A percentile compares a stretch with the other conserved stretches of the same genome.
Conservation (phyloP, 2,797 vertebrate genomes). For the Dendrocincla fuliginosa region DNA sequence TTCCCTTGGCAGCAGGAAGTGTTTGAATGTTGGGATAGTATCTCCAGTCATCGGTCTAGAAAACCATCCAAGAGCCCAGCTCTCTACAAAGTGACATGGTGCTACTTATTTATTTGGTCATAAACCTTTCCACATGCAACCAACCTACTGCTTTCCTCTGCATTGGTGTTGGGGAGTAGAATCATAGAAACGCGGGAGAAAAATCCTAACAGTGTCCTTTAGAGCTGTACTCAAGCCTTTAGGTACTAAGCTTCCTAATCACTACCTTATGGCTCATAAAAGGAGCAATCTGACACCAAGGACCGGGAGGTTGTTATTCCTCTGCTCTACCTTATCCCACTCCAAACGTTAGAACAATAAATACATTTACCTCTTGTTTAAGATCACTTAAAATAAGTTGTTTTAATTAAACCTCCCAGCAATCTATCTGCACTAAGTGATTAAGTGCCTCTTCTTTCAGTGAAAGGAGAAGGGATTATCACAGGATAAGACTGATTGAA, state of each 20-base stretch:
- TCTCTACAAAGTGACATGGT: not conserved
- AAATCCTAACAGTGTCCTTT: not conserved
- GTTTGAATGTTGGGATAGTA: not conserved
- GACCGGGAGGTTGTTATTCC: conserved; percentile 47
- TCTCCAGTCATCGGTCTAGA: not conserved
- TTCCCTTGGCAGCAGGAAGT: not conserved
- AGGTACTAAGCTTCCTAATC: conserved; percentile 57
- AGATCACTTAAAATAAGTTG: conserved; percentile 61
- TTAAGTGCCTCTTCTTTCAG: conserved; percentile 52
- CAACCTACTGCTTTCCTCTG: not conserved
- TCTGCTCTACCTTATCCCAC: conserved; percentile 10
- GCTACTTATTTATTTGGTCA: not conserved
- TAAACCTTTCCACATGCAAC: not conserved
- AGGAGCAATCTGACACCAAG: conserved; percentile 47
- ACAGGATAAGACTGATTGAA: not conserved
- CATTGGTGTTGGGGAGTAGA: not conserved
- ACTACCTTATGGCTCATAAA: conserved; percentile 70
- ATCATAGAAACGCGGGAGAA: not conserved
- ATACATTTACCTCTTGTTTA: conserved; percentile 63
- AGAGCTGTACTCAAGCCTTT: conserved; percentile 6
- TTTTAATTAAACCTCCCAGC: conserved; percentile 56
- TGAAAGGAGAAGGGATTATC: conserved; percentile 38
- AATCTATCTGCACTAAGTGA: conserved; percentile 57
- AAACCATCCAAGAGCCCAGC: not conserved
- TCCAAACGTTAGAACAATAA: conserved; percentile 61